Evolutionary conservation across 2,888 invertebrate species (phyloP).

Genomic region (Micropterix aruncella): DNA sequence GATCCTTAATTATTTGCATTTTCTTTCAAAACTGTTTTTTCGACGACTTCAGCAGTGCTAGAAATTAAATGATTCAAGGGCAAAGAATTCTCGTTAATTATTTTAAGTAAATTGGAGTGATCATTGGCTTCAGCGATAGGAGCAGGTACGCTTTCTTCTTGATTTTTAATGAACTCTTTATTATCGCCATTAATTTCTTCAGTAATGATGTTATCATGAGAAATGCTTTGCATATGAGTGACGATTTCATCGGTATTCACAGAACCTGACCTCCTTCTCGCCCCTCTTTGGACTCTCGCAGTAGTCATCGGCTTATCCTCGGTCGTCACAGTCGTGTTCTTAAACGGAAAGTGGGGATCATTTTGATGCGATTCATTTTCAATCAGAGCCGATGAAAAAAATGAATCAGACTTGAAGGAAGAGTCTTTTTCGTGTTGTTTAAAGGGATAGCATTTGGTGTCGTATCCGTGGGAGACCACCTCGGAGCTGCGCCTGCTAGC

Average conservation of each 20-base stretch:
- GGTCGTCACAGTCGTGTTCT: not conserved
- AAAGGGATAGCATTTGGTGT: not conserved
- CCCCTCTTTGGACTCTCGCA: not conserved
- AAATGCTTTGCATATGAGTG: not conserved
- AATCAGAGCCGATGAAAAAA: not conserved
- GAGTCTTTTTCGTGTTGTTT: not conserved
- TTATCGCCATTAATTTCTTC: not conserved
- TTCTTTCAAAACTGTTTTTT: no score
- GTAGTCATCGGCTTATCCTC: not conserved
- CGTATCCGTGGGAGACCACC: not conserved
- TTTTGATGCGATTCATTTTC: not conserved
- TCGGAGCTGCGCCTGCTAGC: not conserved
- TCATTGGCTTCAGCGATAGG: not conserved
- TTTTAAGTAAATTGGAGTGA: not conserved
- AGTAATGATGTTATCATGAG: not conserved
- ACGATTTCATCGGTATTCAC: not conserved
- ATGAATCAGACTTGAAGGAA: not conserved
- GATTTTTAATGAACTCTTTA: not conserved
- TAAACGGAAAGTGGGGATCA: not conserved
- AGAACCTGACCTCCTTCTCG: not conserved
- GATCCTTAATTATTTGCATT: no score
- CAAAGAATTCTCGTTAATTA: not conserved
- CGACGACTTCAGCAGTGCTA: no score
- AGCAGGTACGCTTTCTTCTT: not conserved
- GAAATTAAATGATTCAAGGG: no score